Evolutionary conservation across 2,113 vertebrate species (phyloP).

Genomic region (Pycnonotus jocosus): DNA sequence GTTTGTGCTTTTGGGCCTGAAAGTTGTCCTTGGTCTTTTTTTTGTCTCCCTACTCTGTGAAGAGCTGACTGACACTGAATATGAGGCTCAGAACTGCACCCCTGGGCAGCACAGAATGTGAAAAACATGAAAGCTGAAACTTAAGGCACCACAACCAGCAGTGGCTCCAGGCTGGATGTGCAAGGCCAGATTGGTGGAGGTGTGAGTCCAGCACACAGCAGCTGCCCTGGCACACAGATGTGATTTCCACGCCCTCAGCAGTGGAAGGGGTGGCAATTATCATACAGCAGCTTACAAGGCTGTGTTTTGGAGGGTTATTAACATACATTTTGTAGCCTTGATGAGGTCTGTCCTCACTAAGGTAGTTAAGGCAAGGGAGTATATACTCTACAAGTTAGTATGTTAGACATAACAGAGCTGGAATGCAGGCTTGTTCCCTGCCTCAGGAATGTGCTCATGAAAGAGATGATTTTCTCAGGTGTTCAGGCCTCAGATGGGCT

Average conservation of each 20-base stretch:
- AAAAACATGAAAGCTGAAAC: neutral
- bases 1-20: neutral
- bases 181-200: neutral
- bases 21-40: neutral
- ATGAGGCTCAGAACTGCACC: neutral
- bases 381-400: accelerated
- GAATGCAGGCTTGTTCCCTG: neutral
- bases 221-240: neutral
- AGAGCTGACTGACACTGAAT: accelerated
- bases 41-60: neutral
- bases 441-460: accelerated
- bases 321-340: neutral
- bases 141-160: neutral
- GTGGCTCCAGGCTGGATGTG: neutral
- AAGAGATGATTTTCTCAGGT: neutral
- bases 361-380: neutral
- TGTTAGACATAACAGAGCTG: neutral
- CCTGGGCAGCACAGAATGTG: neutral
- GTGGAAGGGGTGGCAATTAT: neutral
- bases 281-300: neutral
- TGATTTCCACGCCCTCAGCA: accelerated
- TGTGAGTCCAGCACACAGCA: neutral
- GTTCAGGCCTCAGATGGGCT: neutral
- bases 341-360: neutral
- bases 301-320: neutral